Evolutionary conservation across 1,140 invertebrate species (phyloP).

Genomic region (Sinella curviseta): DNA sequence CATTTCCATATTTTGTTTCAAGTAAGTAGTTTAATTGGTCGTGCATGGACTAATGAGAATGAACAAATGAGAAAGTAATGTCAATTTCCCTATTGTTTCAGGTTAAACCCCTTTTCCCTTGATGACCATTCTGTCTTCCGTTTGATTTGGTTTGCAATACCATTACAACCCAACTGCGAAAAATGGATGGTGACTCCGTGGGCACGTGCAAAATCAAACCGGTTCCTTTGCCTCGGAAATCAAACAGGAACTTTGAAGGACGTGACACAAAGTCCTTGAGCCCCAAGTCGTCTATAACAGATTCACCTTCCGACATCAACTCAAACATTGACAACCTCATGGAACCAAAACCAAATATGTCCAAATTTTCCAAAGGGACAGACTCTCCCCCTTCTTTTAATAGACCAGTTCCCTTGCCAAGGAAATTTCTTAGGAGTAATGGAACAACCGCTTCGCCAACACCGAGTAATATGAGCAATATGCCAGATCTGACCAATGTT

Average conservation of each 20-base stretch:
- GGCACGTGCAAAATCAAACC: slow-evolving; percentile 13
- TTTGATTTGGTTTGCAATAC: too few species aligned
- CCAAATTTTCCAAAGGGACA: not conserved
- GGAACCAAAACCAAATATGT: not conserved
- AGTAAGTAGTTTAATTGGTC: too few species aligned
- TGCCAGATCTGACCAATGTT: slow-evolving; percentile 9
- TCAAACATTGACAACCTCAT: slow-evolving; percentile 11
- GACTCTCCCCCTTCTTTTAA: not conserved
- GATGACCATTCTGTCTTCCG: too few species aligned
- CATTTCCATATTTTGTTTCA: too few species aligned
- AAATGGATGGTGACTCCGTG: not conserved
- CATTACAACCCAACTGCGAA: too few species aligned
- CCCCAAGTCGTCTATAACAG: not conserved
- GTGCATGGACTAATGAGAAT: too few species aligned
- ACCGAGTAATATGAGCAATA: not conserved
- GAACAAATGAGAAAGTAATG: too few species aligned
- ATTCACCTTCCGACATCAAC: slow-evolving; percentile 2
- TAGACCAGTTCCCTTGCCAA: not conserved
- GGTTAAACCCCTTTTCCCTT: too few species aligned
- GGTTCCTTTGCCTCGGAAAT: slow-evolving; percentile 36
- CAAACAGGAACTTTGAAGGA: not conserved
- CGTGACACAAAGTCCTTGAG: not conserved
- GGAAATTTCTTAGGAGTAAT: not conserved
- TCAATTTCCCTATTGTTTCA: too few species aligned
- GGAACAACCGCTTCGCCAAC: not conserved